Percentiles rank a stretch among this genome's conserved stretches.
Conservation (phyloP, 1,140 invertebrate genomes). For the Dufourea novaeangliae region DNA sequence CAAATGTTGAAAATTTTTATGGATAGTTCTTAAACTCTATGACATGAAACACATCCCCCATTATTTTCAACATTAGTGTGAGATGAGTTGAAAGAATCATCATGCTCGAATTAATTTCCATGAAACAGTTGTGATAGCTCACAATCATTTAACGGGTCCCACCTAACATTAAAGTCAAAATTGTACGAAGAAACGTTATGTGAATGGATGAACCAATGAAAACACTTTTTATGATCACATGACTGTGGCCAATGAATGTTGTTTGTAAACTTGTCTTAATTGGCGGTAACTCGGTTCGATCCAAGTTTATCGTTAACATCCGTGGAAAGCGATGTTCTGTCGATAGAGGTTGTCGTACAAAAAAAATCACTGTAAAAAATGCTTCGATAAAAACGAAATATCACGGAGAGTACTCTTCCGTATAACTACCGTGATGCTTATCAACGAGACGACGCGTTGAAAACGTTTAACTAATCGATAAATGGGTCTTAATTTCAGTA, state of each 20-base stretch:
- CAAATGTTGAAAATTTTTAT: too few relatives aligned
- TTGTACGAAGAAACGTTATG: not conserved
- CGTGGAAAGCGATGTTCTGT: conserved; percentile 37
- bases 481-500: conserved; percentile 67
- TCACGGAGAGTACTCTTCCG: conserved; percentile 62
- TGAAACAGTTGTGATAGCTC: not conserved
- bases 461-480: conserved; percentile 57
- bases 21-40: too few relatives aligned
- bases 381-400: conserved; percentile 7
- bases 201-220: not conserved
- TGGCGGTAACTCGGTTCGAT: not conserved
- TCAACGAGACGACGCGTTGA: conserved; percentile 65
- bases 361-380: not conserved
- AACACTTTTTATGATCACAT: not conserved
- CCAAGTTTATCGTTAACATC: not conserved
- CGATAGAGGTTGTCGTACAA: not conserved
- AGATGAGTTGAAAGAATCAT: too few relatives aligned
- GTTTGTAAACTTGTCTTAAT: not conserved
- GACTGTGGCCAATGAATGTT: conserved; percentile 20
- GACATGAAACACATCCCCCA: too few relatives aligned
- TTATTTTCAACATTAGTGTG: too few relatives aligned
- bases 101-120: not conserved
- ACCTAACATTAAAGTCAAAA: not conserved
- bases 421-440: conserved; percentile 69
- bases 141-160: not conserved